Conservation (phyloP, 2,797 vertebrate species). For the Moxostoma hubbsi region DNA sequence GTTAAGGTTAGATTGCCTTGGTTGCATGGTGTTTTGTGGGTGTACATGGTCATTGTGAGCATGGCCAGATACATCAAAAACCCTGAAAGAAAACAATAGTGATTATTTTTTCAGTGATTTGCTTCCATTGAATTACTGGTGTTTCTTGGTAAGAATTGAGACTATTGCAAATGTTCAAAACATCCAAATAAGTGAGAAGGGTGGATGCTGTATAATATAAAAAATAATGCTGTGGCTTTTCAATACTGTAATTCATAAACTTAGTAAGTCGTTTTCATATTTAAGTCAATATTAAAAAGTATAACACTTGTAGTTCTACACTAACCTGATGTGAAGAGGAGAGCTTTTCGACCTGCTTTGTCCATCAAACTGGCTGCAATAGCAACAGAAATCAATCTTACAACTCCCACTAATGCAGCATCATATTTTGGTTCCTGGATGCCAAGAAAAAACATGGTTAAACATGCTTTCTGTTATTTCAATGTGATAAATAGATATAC, state of each 20-base stretch:
- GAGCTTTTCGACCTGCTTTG: conserved; percentile 76
- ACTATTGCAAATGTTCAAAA: too few relatives aligned
- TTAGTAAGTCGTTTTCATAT: too few relatives aligned
- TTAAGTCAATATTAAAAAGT: too few relatives aligned
- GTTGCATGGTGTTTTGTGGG: conserved; percentile 61
- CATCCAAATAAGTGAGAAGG: too few relatives aligned
- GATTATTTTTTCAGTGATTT: conserved; percentile 83
- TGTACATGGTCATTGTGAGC: conserved; percentile 84
- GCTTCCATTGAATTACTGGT: conserved; percentile 59
- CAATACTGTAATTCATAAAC: too few relatives aligned
- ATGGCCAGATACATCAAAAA: conserved; percentile 84
- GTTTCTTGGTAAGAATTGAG: too few relatives aligned
- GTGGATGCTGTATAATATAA: too few relatives aligned
- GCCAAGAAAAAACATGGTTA: background rate
- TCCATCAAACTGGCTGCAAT: conserved; percentile 78
- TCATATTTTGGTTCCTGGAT: conserved; percentile 65
- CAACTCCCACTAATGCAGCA: conserved; percentile 72
- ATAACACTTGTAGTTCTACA: background rate
- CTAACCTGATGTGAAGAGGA: conserved; percentile 77
- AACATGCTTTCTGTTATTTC: background rate
- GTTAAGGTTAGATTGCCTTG: conserved; percentile 57
- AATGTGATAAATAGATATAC: background rate
- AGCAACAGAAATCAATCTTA: conserved; percentile 74
- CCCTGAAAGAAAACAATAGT: conserved; percentile 47
- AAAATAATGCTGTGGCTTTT: too few relatives aligned